These are phyloP conservation scores for Hylyphantes graminicola DNA, from an alignment of 1,140 invertebrate species.

Conservation along the genomic window DNA sequence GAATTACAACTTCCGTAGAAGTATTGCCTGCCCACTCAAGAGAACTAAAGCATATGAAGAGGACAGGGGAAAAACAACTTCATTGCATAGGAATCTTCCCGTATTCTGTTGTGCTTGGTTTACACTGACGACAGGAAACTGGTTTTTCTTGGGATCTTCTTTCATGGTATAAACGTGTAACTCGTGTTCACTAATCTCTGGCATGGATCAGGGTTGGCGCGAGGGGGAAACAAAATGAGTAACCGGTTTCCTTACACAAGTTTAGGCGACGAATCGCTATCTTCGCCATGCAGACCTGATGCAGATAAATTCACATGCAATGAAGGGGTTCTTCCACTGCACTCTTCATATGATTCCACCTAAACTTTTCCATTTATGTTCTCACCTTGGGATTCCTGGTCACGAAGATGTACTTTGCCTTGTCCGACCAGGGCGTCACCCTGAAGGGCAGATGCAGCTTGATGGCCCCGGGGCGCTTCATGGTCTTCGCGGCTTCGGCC, in stretches of 20 bases:
- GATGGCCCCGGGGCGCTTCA: slow-evolving; percentile 58
- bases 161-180: no score
- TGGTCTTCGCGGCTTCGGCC: slow-evolving; percentile 30
- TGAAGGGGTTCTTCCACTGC: neutral
- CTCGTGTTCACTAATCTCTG: no score
- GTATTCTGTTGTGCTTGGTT: no score
- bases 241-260: no score
- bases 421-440: slow-evolving; percentile 66
- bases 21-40: no score
- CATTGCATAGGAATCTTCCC: no score
- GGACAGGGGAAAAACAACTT: no score
- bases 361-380: neutral
- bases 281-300: neutral
- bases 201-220: no score
- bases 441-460: slow-evolving; percentile 60
- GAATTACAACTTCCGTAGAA: no score
- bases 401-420: slow-evolving; percentile 77
- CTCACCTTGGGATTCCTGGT: slow-evolving; percentile 82
- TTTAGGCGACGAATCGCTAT: neutral
- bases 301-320: neutral
- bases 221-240: neutral
- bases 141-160: no score
- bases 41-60: no score
- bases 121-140: no score
- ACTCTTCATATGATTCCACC: neutral